phyloP scores from a whole-genome alignment of 2,888 invertebrate genomes.

The Drosophila sordidula region DNA sequence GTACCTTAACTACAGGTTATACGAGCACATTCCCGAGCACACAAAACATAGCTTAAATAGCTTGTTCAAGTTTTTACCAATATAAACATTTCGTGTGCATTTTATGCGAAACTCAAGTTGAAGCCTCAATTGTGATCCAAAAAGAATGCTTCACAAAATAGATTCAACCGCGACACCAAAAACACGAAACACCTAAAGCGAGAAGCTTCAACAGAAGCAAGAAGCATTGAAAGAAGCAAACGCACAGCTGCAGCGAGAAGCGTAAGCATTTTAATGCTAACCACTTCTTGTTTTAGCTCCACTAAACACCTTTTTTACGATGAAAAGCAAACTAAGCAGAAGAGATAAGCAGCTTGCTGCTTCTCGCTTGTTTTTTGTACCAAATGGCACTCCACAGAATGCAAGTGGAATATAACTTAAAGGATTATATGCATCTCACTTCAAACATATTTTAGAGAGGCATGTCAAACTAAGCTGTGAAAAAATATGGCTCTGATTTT shows the following conservation, averaged over 20 bases:
- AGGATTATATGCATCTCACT: too few relatives aligned
- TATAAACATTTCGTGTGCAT: slow-evolving; percentile 2
- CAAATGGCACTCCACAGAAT: too few relatives aligned
- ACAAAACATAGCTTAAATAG: not conserved
- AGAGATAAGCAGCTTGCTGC: not conserved
- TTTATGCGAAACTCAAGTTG: not conserved
- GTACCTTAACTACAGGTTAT: slow-evolving; percentile 3
- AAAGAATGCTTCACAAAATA: not conserved
- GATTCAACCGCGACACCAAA: too few relatives aligned
- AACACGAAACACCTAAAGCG: not conserved
- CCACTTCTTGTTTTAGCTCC: too few relatives aligned
- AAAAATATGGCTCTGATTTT: not conserved
- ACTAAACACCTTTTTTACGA: too few relatives aligned
- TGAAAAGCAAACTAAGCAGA: not conserved
- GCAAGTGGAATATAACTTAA: too few relatives aligned
- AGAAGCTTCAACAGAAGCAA: not conserved
- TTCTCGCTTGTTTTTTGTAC: not conserved
- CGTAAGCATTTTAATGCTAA: too few relatives aligned
- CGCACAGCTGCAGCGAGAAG: too few relatives aligned
- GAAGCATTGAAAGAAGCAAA: too few relatives aligned
- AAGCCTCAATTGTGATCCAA: not conserved
- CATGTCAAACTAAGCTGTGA: too few relatives aligned
- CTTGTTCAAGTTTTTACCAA: not conserved
- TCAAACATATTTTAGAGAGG: not conserved
- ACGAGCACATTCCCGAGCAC: slow-evolving; percentile 3